phyloP scores from a whole-genome alignment of 1,140 invertebrate genomes.

The Batillaria attramentaria region DNA sequence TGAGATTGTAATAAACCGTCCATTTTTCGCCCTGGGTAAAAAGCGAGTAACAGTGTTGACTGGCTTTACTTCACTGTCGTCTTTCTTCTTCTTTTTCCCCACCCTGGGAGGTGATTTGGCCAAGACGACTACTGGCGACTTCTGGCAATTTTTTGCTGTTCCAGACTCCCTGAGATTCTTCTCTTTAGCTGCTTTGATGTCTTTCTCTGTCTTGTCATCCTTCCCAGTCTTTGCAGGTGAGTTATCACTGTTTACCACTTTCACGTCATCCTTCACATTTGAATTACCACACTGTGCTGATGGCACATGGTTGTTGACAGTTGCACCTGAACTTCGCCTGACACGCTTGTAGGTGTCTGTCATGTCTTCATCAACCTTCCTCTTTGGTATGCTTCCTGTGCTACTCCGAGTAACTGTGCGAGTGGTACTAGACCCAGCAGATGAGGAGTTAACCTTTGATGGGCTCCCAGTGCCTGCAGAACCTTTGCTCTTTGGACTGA shows the following conservation, averaged over 20 bases:
- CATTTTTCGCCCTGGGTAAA: not conserved
- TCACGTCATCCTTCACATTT: not conserved
- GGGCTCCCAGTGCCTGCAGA: not conserved
- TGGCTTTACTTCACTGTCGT: not conserved
- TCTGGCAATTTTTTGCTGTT: conserved; percentile 16
- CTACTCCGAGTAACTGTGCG: conserved; percentile 25
- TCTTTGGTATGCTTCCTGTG: conserved; percentile 16
- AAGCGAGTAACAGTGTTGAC: not conserved
- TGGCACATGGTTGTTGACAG: not conserved
- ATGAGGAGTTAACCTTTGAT: not conserved
- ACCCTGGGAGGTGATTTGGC: not conserved
- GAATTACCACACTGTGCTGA: conserved; percentile 6
- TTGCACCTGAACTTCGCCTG: not conserved
- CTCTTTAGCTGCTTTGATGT: not conserved
- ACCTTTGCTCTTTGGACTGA: conserved; percentile 11
- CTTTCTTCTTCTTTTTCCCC: not conserved
- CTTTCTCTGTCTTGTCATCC: not conserved
- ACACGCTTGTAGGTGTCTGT: conserved; percentile 2
- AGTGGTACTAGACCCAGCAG: not conserved
- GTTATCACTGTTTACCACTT: conserved; percentile 12
- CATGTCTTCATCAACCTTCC: conserved; percentile 1
- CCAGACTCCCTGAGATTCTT: conserved; percentile 2
- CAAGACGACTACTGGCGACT: conserved; percentile 17
- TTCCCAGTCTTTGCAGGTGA: not conserved
- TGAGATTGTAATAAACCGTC: not conserved